Evolutionary conservation across 2,113 vertebrate genomes (phyloP), one percentile per base, ranked within the genome.

Genomic region (Oryzias javanicus): DNA sequence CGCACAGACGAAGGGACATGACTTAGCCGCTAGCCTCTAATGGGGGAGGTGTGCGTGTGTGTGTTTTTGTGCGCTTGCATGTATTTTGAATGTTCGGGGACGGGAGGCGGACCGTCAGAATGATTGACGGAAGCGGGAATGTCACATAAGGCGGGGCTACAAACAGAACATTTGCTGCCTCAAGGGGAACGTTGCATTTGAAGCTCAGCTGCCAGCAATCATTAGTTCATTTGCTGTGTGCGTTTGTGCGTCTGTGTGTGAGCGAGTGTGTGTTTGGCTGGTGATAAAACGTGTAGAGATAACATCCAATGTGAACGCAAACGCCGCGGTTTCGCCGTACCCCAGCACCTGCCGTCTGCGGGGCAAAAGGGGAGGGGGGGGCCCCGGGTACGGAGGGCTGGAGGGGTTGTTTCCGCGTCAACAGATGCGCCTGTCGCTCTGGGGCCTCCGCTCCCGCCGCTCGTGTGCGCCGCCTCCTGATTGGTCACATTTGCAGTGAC

Each of bases 191-290:
- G 42, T 42, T 66, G 42, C 5, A 18, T 67, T 59, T 59, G 49
- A 63, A 47, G 49, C 66, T 64, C 44, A 51, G 49, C 67, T 63
- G 71, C 66, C 76, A 74, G 49, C 57, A 59, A 42, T 50, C 45
- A 55, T 70, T 49, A 60, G 24, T 55, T 69, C 53, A 50, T 51
- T 24, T 2, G 2, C 44, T 46, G 44, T 46, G 44, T n/a, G 44
- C 18, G 44, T 46, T 17, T 18, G 17, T 46, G 44, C 10, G 44
- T 46, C 17, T 46, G 44, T 18, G 17, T 18, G 44, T 18, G 44
- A n/a, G 44, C n/a, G 44, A n/a, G 49, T 40, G 56, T n/a, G 40
- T 27, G 44, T 45, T 42, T 13, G 42, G 42, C 14, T 55, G 46
- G 5, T 42, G 62, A 61, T 52, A 45, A 62, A 35, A 35, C 35